Evolutionary conservation across 2,888 invertebrate species (phyloP), one percentile per base, ranked within the genome.

Genomic region (Torymus auratus): DNA sequence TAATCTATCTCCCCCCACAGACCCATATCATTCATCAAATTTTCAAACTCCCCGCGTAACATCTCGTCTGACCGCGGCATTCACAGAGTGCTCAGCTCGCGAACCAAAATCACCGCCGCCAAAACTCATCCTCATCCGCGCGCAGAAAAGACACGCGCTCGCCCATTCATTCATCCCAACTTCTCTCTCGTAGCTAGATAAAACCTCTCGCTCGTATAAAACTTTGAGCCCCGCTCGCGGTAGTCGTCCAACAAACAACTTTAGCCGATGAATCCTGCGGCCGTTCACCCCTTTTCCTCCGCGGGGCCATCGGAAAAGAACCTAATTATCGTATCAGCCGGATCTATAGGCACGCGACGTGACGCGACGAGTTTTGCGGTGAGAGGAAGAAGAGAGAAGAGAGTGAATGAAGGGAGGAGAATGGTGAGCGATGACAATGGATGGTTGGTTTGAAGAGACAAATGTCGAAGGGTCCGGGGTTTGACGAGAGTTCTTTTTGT

Each of bases 321-420:
- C 68, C 72, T 80, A 80, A 80, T 80, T 80, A 80, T 80, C 80
- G 80, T 80, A 80, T 80, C 76, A 76, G 72, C 23, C 72, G 56
- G 80, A 80, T 80, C 68, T 68, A 62, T 76, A 67, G 14, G 41
- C n/a, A 15, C 65, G 68, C 72, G 61, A 68, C 53, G 80, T 71
- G 65, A 67, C 61, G 53, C 15, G 67, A 61, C 41, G 75, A 60
- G 58, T 78, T 78, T 78, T 68, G 15, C 28, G 28, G 65, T 3
- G 12, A 41, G 1, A 1, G 14, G 41, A 12, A 28, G 7, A 53
- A 12, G 65, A 58, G 15, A 23, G 50, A 56, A 20, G 15, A 60
- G 14, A 17, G 58, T 20, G 55, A 68, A 68, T 68, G 75, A 75
- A 68, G 23, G 11, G 11, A 61, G 41, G 14, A 41, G 41, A 41